phyloP scores from a whole-genome alignment of 2,113 vertebrate genomes.

The Phyllostomus hastatus region DNA sequence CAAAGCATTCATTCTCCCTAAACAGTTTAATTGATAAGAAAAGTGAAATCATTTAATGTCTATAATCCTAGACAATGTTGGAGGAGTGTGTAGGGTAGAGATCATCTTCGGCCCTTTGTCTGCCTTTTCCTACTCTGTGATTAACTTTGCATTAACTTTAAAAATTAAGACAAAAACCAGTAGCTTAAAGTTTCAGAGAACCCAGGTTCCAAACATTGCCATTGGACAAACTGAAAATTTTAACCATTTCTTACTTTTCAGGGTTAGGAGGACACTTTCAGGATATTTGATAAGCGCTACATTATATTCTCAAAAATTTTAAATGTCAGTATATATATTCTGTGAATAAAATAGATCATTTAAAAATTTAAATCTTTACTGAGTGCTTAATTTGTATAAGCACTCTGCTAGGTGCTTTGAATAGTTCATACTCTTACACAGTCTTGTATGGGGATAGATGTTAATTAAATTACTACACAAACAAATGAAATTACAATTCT shows the following conservation, averaged over 20 bases:
- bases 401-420: not conserved
- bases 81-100: not conserved
- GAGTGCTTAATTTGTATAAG: not conserved
- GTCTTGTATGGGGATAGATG: not conserved
- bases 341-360: not conserved
- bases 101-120: slow-evolving; percentile 5
- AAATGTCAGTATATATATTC: not conserved
- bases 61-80: not conserved
- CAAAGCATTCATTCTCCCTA: not conserved
- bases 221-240: not conserved
- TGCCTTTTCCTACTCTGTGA: slow-evolving; percentile 2
- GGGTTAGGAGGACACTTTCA: not conserved
- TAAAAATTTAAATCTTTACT: not conserved
- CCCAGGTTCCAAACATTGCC: not conserved
- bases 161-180: too few relatives aligned
- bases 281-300: not conserved
- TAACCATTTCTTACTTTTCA: slow-evolving; percentile 11
- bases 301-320: slow-evolving; percentile 1
- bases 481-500: not conserved
- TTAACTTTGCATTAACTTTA: not conserved
- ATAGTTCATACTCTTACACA: not conserved
- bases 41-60: slow-evolving; percentile 2
- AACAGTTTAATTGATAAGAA: not conserved
- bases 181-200: not conserved
- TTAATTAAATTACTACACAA: slow-evolving; percentile 17